Evolutionary conservation across 2,113 vertebrate genomes (phyloP), one percentile per base, ranked within the genome.

Genomic region (Amphilophus citrinellus): DNA sequence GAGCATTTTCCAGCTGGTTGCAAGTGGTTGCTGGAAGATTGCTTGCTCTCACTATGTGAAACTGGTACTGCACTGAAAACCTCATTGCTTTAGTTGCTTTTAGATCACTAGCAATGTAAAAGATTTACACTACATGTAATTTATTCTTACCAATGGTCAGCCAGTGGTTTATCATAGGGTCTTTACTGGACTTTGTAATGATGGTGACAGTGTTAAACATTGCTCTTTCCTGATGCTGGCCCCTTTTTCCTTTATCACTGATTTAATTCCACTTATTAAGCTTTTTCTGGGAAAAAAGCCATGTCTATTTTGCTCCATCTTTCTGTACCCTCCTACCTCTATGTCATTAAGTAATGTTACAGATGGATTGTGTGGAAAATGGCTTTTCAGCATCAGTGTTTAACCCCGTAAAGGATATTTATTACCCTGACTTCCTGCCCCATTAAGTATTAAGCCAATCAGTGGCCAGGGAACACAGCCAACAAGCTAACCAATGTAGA

Each of bases 391-490:
- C 82, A 84, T 89, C 87, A 83, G 84, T 78, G 56, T 93, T 92
- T 92, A 91, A 90, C 80, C 86, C 79, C 47, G 17, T 63, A 80
- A 84, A 65, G 62, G 77, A 84, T 90, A 88, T 92, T 93, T 90
- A 92, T 93, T 90, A 77, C 32, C 7, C 76, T 3, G 15, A 18
- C 58, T 84, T 60, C 91, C 92, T 93, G 87, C 84, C 61, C 27
- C 47, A 90, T 92, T 91, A 90, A 87, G 88, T 89, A 93, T 93
- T 86, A 24, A 76, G 83, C 87, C 92, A 93, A 96, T 95, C 93
- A 94, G 90, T 75, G 84, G 84, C 50, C n/a, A 62, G 42, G 85
- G 92, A 93, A 86, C 42, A 22, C 6, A 24, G 86, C 89, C 87
- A 92, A 89, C 57, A 84, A 71, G 58, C 75, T 76, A 85, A 87